Percentiles rank a stretch among this genome's conserved stretches.
Conservation (phyloP, 1,140 invertebrate species). For the Lethrus apterus region DNA sequence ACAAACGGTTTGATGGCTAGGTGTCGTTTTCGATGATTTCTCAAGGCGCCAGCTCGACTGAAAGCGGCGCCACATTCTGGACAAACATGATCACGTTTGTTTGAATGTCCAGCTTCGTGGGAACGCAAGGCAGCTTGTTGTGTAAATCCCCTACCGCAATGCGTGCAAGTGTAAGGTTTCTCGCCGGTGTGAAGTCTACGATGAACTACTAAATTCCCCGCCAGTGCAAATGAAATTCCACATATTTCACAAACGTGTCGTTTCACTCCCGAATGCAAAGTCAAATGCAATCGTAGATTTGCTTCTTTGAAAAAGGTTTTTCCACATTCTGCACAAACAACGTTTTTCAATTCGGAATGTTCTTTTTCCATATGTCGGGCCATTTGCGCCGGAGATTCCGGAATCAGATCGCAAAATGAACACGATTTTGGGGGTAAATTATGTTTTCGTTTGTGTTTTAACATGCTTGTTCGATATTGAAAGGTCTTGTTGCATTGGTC, state of each 20-base stretch:
- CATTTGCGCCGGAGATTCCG: not conserved
- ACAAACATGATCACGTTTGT: conserved; percentile 1
- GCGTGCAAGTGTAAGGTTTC: not conserved
- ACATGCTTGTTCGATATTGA: conserved; percentile 8
- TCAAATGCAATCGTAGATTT: conserved; percentile 18
- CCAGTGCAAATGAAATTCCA: conserved; percentile 20
- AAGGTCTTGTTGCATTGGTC: conserved; percentile 10
- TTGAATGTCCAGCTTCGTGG: not conserved
- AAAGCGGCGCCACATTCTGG: not conserved
- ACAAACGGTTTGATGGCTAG: not conserved
- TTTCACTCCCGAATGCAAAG: conserved; percentile 24
- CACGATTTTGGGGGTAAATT: not conserved
- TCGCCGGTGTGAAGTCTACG: not conserved
- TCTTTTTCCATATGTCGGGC: conserved; percentile 8
- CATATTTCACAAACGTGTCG: conserved; percentile 21
- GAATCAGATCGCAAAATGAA: not conserved
- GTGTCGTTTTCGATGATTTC: not conserved
- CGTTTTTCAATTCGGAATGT: conserved; percentile 4
- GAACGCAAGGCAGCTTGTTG: not conserved
- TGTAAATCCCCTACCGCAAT: not conserved
- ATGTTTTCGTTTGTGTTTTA: conserved; percentile 12
- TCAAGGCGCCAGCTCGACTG: not conserved
- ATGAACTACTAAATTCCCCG: too few species aligned
- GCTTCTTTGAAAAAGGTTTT: conserved; percentile 7
- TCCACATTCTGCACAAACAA: conserved; percentile 6